phyloP scores from a whole-genome alignment of 2,888 invertebrate genomes.

The Trissolcus japonicus region DNA sequence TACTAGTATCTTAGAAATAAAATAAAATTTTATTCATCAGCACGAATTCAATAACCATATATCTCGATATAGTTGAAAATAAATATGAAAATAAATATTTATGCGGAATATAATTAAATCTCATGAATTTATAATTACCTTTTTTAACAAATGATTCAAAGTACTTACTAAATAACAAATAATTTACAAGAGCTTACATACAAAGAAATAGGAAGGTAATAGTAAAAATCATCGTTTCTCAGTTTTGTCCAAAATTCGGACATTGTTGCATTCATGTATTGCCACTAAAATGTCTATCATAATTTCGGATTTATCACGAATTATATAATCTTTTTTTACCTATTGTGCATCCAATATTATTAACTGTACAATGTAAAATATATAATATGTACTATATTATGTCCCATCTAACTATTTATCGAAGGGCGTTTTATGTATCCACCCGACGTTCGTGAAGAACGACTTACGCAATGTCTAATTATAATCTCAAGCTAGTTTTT shows the following conservation, averaged over 20 bases:
- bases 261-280: slow-evolving; percentile 53
- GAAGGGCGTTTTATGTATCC: slow-evolving; percentile 54
- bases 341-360: slow-evolving; percentile 61
- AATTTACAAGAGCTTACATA: too few relatives aligned
- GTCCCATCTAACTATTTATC: slow-evolving; percentile 71
- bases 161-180: too few relatives aligned
- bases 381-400: slow-evolving; percentile 57
- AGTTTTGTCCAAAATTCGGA: slow-evolving; percentile 35
- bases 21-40: too few relatives aligned
- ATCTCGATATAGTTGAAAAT: too few relatives aligned
- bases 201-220: slow-evolving; percentile 1
- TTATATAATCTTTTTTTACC: slow-evolving; percentile 54
- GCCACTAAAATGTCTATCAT: slow-evolving; percentile 53
- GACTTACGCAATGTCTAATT: slow-evolving; percentile 20
- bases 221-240: slow-evolving; percentile 18
- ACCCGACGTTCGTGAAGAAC: slow-evolving; percentile 33
- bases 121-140: too few relatives aligned
- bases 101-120: too few relatives aligned
- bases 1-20: too few relatives aligned
- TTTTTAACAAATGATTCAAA: too few relatives aligned
- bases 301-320: slow-evolving; percentile 55
- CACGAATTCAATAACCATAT: too few relatives aligned
- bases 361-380: slow-evolving; percentile 76
- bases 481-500: slow-evolving; percentile 13
- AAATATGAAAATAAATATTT: too few relatives aligned